phyloP scores from a whole-genome alignment of 2,113 vertebrate species.

The Paracanthobrama guichenoti region DNA sequence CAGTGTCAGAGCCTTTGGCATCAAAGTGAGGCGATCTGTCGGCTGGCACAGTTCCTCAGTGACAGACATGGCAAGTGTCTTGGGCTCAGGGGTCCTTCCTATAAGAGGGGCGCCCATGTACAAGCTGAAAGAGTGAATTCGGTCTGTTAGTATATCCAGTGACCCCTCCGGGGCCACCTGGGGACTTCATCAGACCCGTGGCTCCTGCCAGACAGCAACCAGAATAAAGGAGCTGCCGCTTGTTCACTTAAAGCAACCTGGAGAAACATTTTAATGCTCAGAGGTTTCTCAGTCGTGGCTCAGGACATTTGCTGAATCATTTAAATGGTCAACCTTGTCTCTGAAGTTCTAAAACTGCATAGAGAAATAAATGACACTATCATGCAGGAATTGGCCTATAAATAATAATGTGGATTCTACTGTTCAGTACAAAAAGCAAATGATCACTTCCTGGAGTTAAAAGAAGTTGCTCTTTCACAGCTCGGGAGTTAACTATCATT shows the following conservation, averaged over 20 bases:
- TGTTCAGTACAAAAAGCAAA: too few relatives aligned
- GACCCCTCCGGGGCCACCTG: neutral
- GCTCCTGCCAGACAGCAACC: neutral
- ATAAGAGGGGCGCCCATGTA: slow-evolving; percentile 9
- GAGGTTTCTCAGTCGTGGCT: neutral
- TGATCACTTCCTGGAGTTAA: neutral
- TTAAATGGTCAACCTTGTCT: neutral
- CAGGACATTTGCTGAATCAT: neutral
- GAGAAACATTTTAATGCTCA: neutral
- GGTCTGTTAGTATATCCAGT: neutral
- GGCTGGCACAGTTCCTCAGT: slow-evolving; percentile 30
- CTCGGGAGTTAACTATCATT: too few relatives aligned
- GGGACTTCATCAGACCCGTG: slow-evolving; percentile 14
- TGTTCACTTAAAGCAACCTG: neutral
- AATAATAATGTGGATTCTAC: neutral
- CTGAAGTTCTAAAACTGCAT: too few relatives aligned
- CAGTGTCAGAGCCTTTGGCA: slow-evolving; percentile 37
- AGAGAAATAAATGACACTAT: neutral
- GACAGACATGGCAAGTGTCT: slow-evolving; percentile 29
- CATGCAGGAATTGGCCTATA: neutral
- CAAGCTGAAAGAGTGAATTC: slow-evolving; percentile 1
- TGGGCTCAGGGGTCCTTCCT: slow-evolving; percentile 30
- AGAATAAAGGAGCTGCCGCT: neutral
- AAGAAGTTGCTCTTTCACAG: neutral
- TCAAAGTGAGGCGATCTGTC: slow-evolving; percentile 45